A percentile compares a stretch with the other conserved stretches of the same genome.
These are phyloP conservation scores for Poecilia gillii DNA, from an alignment of 2,797 vertebrate genomes.

Conservation along the genomic window DNA sequence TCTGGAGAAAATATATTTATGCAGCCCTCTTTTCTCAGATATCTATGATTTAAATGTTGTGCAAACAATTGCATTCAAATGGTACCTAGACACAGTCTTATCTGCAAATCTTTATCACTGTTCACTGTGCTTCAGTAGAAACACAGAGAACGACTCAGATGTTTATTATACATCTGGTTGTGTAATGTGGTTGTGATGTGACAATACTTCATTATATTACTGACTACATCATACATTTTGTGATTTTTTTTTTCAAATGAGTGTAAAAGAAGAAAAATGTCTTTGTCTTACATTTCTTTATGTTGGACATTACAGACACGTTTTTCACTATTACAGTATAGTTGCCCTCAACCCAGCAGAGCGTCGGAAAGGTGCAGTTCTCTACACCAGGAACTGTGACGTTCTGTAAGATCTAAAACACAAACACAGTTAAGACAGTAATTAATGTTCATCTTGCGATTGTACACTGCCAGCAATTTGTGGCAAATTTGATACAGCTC, in stretches of 20 bases:
- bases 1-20: not conserved
- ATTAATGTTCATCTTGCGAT: not conserved
- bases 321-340: slow-evolving; percentile 82
- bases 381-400: slow-evolving; percentile 80
- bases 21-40: not conserved
- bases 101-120: not conserved
- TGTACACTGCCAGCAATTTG: not conserved
- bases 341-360: slow-evolving; percentile 84
- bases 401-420: slow-evolving; percentile 81
- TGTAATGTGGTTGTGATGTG: not conserved
- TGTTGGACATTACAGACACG: slow-evolving; percentile 73
- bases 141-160: not conserved
- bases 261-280: not conserved
- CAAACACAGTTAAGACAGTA: slow-evolving; percentile 16
- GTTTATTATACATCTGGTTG: not conserved
- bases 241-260: not conserved
- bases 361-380: slow-evolving; percentile 84
- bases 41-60: not conserved
- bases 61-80: not conserved
- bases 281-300: slow-evolving; percentile 83
- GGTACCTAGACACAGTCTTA: not conserved
- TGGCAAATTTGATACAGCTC: not conserved
- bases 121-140: not conserved
- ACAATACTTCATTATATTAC: not conserved
- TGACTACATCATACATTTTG: not conserved